Evolutionary conservation across 2,797 vertebrate genomes (phyloP).

Genomic region (Ceryle rudis): DNA sequence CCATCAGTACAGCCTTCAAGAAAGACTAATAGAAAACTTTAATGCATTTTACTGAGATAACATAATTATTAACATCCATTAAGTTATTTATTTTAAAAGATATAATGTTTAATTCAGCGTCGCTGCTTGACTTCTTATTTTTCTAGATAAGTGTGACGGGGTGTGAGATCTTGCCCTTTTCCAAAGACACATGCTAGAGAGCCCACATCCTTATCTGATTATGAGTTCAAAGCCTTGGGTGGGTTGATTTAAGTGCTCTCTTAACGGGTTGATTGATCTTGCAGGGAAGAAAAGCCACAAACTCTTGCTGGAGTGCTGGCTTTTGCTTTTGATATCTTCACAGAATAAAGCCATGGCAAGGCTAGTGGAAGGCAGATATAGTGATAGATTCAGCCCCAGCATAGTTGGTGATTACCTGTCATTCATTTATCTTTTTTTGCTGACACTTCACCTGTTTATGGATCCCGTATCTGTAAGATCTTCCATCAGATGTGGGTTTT

Average conservation of each 20-base stretch:
- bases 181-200: background rate
- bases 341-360: slow-evolving; percentile 14
- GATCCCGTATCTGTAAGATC: background rate
- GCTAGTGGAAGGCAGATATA: slow-evolving; percentile 44
- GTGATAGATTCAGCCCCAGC: slow-evolving; percentile 28
- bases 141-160: slow-evolving; percentile 35
- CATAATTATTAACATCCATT: slow-evolving; percentile 58
- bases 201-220: slow-evolving; percentile 24
- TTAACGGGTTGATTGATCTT: slow-evolving; percentile 52
- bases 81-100: slow-evolving; percentile 42
- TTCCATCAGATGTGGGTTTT: background rate
- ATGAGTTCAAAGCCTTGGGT: slow-evolving; percentile 50
- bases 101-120: slow-evolving; percentile 14
- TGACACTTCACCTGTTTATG: slow-evolving; percentile 40
- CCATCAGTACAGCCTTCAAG: slow-evolving; percentile 11
- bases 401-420: slow-evolving; percentile 20
- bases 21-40: slow-evolving; percentile 24
- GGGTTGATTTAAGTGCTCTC: slow-evolving; percentile 37
- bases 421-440: background rate
- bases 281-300: background rate
- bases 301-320: background rate
- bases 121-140: slow-evolving; percentile 1
- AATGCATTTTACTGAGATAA: slow-evolving; percentile 46
- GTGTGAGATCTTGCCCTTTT: slow-evolving; percentile 47
- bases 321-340: slow-evolving; percentile 44